A percentile compares a stretch with the other conserved stretches of the same genome.
Evolutionary conservation across 1,140 invertebrate species (phyloP).

Genomic region (Drosophila nigrodunni): DNA sequence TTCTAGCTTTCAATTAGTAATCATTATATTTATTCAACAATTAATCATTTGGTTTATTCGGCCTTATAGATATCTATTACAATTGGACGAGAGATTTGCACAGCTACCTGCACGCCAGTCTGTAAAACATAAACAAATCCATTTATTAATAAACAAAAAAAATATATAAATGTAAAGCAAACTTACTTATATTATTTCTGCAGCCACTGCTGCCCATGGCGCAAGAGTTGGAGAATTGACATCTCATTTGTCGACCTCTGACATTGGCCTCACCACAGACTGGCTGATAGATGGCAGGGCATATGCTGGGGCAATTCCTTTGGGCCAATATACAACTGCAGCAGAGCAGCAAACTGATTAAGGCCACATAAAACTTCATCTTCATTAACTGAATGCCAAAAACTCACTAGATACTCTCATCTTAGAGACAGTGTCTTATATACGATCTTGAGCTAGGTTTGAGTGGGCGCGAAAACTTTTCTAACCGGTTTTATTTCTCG

Average conservation of each 20-base stretch:
- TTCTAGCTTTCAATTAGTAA: too few species aligned
- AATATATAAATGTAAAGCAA: not conserved
- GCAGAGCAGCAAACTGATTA: conserved; percentile 22
- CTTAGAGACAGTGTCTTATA: too few species aligned
- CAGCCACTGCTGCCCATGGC: not conserved
- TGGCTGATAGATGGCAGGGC: conserved; percentile 7
- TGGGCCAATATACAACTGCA: conserved; percentile 1
- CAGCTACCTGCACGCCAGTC: too few species aligned
- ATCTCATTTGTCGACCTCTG: conserved; percentile 5
- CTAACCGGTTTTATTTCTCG: too few species aligned
- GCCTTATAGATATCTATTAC: too few species aligned
- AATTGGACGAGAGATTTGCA: too few species aligned
- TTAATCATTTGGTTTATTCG: too few species aligned
- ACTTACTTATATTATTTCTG: not conserved
- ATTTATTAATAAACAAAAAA: too few species aligned
- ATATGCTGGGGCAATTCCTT: conserved; percentile 5
- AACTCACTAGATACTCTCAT: not conserved
- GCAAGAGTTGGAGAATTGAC: conserved; percentile 22
- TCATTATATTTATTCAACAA: too few species aligned
- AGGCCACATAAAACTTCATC: conserved; percentile 23
- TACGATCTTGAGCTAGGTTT: too few species aligned
- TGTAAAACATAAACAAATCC: too few species aligned
- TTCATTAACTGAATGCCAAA: not conserved
- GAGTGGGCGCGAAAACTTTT: too few species aligned
- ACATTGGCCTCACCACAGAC: conserved; percentile 25